Conservation (phyloP, 2,888 invertebrate genomes). For the Gastracanthus pulcherrimus region DNA sequence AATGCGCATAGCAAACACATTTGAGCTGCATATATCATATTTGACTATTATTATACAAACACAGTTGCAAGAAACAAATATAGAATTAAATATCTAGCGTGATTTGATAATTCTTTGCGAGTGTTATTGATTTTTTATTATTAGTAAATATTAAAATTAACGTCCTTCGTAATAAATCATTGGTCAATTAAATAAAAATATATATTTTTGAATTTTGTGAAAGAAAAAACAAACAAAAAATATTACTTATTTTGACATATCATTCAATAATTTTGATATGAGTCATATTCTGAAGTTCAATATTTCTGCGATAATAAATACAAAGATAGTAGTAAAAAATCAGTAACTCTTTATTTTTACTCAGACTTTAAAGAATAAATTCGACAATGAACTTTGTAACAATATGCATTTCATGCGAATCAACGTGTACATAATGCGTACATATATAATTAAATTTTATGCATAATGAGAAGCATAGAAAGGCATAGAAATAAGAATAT, state of each 20-base stretch:
- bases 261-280: constrained; percentile 44
- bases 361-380: not conserved
- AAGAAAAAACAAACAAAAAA: constrained; percentile 10
- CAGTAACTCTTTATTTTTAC: constrained; percentile 44
- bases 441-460: constrained; percentile 5
- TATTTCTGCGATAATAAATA: constrained; percentile 46
- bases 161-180: not conserved
- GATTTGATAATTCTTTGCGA: constrained; percentile 1
- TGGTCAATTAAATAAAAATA: not conserved
- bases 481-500: constrained; percentile 20
- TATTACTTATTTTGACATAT: constrained; percentile 57
- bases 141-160: not conserved
- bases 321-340: constrained; percentile 29
- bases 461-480: constrained; percentile 36
- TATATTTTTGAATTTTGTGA: constrained; percentile 28
- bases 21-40: not conserved
- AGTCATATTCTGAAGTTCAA: constrained; percentile 48
- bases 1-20: not conserved
- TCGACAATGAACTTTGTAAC: constrained; percentile 29
- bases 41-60: no score
- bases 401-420: constrained; percentile 14
- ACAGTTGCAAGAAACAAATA: not conserved
- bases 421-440: constrained; percentile 26
- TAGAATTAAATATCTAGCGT: not conserved
- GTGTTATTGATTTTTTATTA: constrained; percentile 45